These are phyloP conservation scores for Bombus soroeensis DNA, from an alignment of 1,140 invertebrate genomes.

Conservation along the genomic window DNA sequence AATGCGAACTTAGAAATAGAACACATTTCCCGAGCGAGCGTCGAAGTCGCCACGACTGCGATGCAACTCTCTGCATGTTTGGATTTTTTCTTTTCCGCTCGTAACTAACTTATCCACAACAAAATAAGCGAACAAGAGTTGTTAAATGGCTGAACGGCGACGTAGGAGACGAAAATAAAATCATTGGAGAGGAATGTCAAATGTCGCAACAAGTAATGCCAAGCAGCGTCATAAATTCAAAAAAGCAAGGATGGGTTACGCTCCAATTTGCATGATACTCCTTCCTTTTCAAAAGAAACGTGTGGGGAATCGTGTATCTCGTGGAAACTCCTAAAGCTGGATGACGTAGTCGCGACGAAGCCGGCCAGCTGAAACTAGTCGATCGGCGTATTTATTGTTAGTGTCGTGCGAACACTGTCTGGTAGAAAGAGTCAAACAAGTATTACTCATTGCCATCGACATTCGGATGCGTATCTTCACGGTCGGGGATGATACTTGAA, in stretches of 20 bases:
- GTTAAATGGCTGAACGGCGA: background rate
- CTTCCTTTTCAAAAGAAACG: background rate
- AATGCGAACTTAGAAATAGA: background rate
- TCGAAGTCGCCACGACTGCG: background rate
- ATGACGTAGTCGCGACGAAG: constrained; percentile 48
- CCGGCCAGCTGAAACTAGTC: constrained; percentile 37
- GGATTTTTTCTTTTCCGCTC: background rate
- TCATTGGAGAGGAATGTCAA: background rate
- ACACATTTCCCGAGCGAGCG: background rate
- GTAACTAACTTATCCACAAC: background rate
- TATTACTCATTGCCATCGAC: constrained; percentile 53
- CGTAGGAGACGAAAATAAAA: background rate
- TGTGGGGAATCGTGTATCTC: constrained; percentile 38
- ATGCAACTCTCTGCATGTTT: background rate
- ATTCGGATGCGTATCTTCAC: background rate
- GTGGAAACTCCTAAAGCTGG: constrained; percentile 57
- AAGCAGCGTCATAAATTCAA: constrained; percentile 6
- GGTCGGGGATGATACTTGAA: constrained; percentile 38
- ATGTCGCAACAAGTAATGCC: background rate
- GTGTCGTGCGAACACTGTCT: background rate
- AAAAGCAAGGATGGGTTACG: background rate
- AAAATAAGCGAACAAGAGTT: background rate
- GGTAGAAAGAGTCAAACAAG: constrained; percentile 46
- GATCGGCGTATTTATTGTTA: background rate
- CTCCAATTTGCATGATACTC: constrained; percentile 28